Evolutionary conservation across 2,113 vertebrate species (phyloP), one percentile per base, ranked within the genome.

Genomic region (Dipodomys spectabilis): DNA sequence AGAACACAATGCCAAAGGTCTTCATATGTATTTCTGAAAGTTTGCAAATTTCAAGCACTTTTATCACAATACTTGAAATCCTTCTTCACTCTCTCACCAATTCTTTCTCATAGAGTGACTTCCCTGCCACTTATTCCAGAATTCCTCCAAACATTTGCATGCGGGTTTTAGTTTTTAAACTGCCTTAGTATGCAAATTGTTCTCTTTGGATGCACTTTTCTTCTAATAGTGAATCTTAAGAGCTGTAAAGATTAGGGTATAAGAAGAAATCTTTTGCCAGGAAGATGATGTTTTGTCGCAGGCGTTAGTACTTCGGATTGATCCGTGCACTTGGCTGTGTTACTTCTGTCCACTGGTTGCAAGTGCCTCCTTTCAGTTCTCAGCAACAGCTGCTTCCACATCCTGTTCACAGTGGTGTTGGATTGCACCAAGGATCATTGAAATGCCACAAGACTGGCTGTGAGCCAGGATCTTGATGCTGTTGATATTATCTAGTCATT

Each of bases 351-450:
- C 69, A 19, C 1, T 11, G 83, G 49, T 68, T n/a, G 84, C 78
- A 94, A 80, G 92, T 44, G 60, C 60, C 77, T 44, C 32, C 65
- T 93, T 86, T 86, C 57, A 65, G 89, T 69, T 88, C 60, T 62
- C 32, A 45, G 57, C 94, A 94, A 95, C 97, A 97, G 97, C 95
- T 97, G 97, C 94, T 94, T 93, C 91, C 25, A 93, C 92, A 97
- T 96, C 95, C 95, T 94, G 94, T 96, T 97, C 95, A 96, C 97
- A 96, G 96, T 95, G 90, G 95, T 96, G 92, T 97, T 93, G 18
- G 77, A 79, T 97, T 97, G 81, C 97, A 85, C 16, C 19, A 27
- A n/a, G 87, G 78, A 95, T 95, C 87, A 35, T 81, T 95, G 94
- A 96, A 89, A 97, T 95, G 49, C 96, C 95, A 92, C 94, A 93